Evolutionary conservation across 2,888 invertebrate genomes (phyloP), one percentile per base, ranked within the genome.

Genomic region (Leptinotarsa juncta): DNA sequence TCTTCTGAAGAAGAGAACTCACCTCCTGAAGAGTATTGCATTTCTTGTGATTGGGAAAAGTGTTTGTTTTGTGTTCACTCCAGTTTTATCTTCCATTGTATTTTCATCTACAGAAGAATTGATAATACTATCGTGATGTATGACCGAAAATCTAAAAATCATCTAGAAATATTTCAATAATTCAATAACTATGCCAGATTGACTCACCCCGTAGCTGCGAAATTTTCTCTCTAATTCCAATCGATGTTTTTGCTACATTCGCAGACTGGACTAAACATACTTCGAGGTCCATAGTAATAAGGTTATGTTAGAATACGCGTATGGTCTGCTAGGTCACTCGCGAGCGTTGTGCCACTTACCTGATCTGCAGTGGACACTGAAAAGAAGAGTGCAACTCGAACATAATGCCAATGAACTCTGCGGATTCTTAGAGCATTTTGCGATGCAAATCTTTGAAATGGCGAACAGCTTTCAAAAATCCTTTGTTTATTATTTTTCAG

Each of bases 341-440:
- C 83, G 87, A 84, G 79, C 87, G 80, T 85, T 83, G 87, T 86
- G 82, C 87, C 82, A 87, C 85, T 87, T 87, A 87, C 87, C 87
- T 85, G 82, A 84, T 86, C 85, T 83, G 84, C 83, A 81, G 77
- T 81, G 82, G 80, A 80, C 82, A 69, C 84, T 86, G 86, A 87
- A 87, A 87, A 87, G 87, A 87, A 87, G 87, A 87, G 86, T 87
- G 85, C 84, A 84, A 77, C 60, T 62, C 73, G 74, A 51, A 53
- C 69, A 76, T 42, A 10, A 42, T 80, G 82, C 81, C 81, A 81
- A 81, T 83, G 82, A 83, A 82, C 83, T 80, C 76, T 79, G 69
- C 74, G 48, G 42, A 42, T 71, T 55, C 67, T 48, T 15, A 26
- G 23, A 48, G 42, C 16, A 69, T 69, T 69, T 57, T 60, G 57